Evolutionary conservation across 2,888 invertebrate species (phyloP), one percentile per base, ranked within the genome.

Genomic region (Eristalinus aeneus): DNA sequence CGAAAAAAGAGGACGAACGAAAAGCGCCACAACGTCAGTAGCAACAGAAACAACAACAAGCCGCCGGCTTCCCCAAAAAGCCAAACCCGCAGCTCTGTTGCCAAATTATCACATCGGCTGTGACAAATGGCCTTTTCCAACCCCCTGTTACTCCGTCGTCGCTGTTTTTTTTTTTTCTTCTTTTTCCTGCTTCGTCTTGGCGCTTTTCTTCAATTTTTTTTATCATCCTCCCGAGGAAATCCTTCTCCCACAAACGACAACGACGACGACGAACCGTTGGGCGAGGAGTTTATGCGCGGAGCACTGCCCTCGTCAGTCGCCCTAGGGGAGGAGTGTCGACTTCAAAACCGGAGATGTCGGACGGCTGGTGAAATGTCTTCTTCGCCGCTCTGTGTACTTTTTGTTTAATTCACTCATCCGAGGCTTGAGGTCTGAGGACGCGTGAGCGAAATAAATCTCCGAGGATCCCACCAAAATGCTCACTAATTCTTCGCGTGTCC

Each of bases 101-200:
- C 86, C 86, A 86, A 86, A 86, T 86, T 86, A 86, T 86, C 82
- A 86, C 86, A 81, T 86, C 71, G 77, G 69, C 81, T 86, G 86
- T 86, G 86, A 86, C 86, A 81, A 86, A 86, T 82, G 82, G 76
- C 74, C 69, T 77, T 73, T 73, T 82, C 69, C 82, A 72, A 69
- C 81, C 54, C 16, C 46, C 16, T n/a, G 64, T 80, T 76, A 72
- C 76, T 61, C 36, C 53, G 31, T 72, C 27, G 27, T 27, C 5
- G 2, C 2, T 27, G 2, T 31, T 12, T 23, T 71, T 27, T 73
- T 54, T 61, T 64, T 32, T 10, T 16, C 32, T 11, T 6, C 27
- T 20, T 31, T 20, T 53, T 65, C 27, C 27, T 27, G 27, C 2
- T 27, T 27, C 27, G 27, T 27, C 27, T 5, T 27, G 27, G 2